These are phyloP conservation scores for Pachyseris speciosa DNA, from an alignment of 64 coral and sea anemone genomes.

Conservation along the genomic window DNA sequence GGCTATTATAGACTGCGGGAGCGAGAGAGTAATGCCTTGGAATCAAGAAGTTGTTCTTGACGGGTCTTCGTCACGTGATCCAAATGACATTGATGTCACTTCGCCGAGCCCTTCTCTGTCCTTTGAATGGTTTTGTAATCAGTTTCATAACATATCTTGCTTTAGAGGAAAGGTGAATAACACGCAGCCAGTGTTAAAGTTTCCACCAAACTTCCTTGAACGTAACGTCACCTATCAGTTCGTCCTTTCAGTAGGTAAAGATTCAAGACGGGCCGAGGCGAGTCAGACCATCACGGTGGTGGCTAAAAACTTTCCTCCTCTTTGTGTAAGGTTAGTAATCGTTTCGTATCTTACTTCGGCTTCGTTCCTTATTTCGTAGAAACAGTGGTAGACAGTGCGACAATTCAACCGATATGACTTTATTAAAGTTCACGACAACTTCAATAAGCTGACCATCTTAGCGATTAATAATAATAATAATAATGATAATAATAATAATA, in stretches of 20 bases:
- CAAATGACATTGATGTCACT: not conserved
- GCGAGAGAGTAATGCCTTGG: conserved; percentile 68
- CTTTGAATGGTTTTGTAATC: conserved; percentile 74
- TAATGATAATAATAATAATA: too few species aligned
- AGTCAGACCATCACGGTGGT: conserved; percentile 14
- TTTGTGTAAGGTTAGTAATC: conserved; percentile 38
- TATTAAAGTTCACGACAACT: too few species aligned
- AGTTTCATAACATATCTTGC: conserved; percentile 24
- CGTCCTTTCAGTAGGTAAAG: conserved; percentile 48
- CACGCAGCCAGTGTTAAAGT: not conserved
- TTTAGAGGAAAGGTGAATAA: not conserved
- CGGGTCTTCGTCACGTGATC: conserved; percentile 76
- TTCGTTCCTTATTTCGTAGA: not conserved
- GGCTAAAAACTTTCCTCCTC: not conserved
- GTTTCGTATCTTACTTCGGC: not conserved
- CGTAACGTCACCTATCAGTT: conserved; percentile 46
- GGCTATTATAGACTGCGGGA: conserved; percentile 79
- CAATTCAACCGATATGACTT: too few species aligned
- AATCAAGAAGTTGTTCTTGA: conserved; percentile 45
- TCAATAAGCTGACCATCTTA: too few species aligned
- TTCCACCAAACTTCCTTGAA: conserved; percentile 31
- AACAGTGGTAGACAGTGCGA: not conserved
- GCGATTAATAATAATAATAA: too few species aligned
- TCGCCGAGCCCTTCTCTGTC: not conserved
- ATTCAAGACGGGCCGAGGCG: conserved; percentile 8